A percentile compares a stretch with the other conserved stretches of the same genome.
Evolutionary conservation across 1,140 invertebrate genomes (phyloP).

Genomic region (Lanistes nyassanus): DNA sequence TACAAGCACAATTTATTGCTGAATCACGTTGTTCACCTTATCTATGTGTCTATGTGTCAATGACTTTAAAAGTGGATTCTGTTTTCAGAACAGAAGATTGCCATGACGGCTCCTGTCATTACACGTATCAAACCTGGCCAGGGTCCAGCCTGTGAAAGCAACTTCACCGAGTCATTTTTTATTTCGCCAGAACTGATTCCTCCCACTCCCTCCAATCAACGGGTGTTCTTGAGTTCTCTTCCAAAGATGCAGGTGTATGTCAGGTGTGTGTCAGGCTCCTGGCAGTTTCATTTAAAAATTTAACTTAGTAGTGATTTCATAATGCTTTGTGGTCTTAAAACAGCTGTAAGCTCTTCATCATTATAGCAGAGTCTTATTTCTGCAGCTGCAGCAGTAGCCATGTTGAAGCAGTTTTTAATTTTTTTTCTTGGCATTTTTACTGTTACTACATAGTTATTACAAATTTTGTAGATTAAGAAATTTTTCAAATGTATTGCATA

Average conservation of each 20-base stretch:
- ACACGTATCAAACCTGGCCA: conserved; percentile 55
- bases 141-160: conserved; percentile 59
- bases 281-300: too few relatives aligned
- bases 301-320: too few relatives aligned
- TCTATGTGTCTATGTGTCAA: too few relatives aligned
- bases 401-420: too few relatives aligned
- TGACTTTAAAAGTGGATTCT: too few relatives aligned
- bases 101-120: conserved; percentile 64
- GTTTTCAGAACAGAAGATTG: conserved; percentile 53
- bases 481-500: not conserved
- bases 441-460: too few relatives aligned
- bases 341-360: too few relatives aligned
- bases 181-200: conserved; percentile 31
- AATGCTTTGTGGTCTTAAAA: too few relatives aligned
- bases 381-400: too few relatives aligned
- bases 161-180: conserved; percentile 65
- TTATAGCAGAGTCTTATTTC: too few relatives aligned
- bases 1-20: too few relatives aligned
- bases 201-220: conserved; percentile 36
- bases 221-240: conserved; percentile 35
- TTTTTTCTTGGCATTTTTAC: not conserved
- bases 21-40: too few relatives aligned
- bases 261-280: conserved; percentile 42
- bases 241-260: conserved; percentile 59
- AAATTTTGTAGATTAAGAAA: not conserved